Conservation (phyloP, 2,888 invertebrate species). For the Blera fallax region DNA sequence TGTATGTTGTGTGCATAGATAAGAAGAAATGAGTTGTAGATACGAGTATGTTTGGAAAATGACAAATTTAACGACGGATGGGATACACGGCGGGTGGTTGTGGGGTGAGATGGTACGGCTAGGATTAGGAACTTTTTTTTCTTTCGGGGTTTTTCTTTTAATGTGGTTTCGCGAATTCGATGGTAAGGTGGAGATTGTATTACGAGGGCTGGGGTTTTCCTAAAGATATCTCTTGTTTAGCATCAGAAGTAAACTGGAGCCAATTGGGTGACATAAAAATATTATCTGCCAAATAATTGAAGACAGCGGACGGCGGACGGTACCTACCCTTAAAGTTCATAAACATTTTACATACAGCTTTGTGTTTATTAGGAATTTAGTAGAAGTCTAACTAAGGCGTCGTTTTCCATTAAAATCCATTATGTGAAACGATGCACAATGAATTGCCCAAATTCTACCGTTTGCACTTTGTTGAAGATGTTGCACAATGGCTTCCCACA, state of each 20-base stretch:
- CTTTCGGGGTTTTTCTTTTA: not conserved
- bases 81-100: not conserved
- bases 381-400: too few relatives aligned
- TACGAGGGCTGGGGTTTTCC: too few relatives aligned
- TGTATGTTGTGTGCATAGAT: conserved; percentile 64
- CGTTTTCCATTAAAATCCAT: too few relatives aligned
- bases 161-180: conserved; percentile 18
- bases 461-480: too few relatives aligned
- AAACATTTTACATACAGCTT: too few relatives aligned
- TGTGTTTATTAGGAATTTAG: too few relatives aligned
- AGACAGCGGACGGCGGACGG: too few relatives aligned
- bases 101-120: conserved; percentile 5
- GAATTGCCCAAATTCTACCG: too few relatives aligned
- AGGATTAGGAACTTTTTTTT: conserved; percentile 19
- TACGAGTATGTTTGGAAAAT: conserved; percentile 51
- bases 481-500: too few relatives aligned
- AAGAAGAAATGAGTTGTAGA: conserved; percentile 70
- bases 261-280: not conserved
- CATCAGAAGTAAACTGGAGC: not conserved
- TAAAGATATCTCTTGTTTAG: not conserved
- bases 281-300: not conserved
- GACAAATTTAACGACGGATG: conserved; percentile 50
- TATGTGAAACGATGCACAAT: too few relatives aligned
- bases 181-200: not conserved
- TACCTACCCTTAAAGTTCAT: too few relatives aligned